Percentiles rank a stretch among this genome's conserved stretches.
Conservation (phyloP, 2,113 vertebrate species). For the Tauraco erythrolophus region DNA sequence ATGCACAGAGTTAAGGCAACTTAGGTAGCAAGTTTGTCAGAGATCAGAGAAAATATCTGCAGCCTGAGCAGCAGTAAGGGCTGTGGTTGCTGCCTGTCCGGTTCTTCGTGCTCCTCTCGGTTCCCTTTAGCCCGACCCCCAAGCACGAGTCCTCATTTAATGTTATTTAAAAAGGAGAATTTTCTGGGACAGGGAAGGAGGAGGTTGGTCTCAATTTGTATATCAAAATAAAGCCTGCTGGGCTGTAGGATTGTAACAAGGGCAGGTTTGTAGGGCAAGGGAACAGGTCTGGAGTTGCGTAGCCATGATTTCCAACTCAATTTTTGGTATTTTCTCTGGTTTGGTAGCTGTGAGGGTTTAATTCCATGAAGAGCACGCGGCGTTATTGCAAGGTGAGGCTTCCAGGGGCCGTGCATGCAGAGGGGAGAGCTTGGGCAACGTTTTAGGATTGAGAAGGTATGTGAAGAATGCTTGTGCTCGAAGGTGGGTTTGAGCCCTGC, state of each 20-base stretch:
- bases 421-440: neutral
- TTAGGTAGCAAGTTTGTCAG: neutral
- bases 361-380: neutral
- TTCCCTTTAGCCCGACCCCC: neutral
- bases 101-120: neutral
- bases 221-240: neutral
- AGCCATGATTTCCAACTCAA: neutral
- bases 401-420: fast-evolving
- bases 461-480: neutral
- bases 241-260: neutral
- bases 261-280: neutral
- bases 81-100: neutral
- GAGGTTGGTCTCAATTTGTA: neutral
- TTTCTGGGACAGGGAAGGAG: neutral
- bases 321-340: neutral
- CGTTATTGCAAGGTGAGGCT: neutral
- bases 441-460: neutral
- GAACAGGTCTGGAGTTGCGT: neutral
- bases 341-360: neutral
- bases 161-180: neutral
- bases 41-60: neutral
- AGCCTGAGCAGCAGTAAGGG: fast-evolving
- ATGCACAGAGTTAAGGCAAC: neutral
- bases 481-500: neutral
- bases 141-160: neutral